Evolutionary conservation across 2,113 vertebrate genomes (phyloP).

Genomic region (Picathartes gymnocephalus): DNA sequence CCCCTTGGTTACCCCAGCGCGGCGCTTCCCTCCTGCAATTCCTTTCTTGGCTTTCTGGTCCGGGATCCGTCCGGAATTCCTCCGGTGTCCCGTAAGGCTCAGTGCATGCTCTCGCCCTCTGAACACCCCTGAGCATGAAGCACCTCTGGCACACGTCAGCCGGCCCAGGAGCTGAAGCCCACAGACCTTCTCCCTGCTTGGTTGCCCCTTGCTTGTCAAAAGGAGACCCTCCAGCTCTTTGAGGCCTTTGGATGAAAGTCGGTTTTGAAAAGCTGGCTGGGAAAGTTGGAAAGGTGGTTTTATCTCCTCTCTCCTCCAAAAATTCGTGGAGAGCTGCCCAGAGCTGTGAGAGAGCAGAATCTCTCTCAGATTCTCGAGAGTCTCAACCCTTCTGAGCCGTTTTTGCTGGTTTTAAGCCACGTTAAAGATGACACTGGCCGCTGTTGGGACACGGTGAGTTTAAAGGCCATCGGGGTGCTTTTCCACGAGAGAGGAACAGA

Average conservation of each 20-base stretch:
- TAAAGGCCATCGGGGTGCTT: background rate
- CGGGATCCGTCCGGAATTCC: rapidly evolving
- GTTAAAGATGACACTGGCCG: background rate
- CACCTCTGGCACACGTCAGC: background rate
- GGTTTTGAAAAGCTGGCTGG: background rate
- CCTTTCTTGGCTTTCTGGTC: background rate
- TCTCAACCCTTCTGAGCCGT: background rate
- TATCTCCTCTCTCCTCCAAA: background rate
- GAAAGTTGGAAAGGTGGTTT: background rate
- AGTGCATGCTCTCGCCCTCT: background rate
- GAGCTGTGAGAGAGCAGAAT: background rate
- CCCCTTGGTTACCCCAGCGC: background rate
- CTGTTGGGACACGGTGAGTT: background rate
- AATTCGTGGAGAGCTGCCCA: background rate
- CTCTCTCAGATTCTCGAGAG: background rate
- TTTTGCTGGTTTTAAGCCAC: background rate
- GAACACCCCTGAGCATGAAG: background rate
- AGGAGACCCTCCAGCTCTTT: background rate
- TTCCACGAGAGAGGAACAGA: background rate
- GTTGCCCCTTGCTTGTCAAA: background rate
- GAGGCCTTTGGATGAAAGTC: background rate
- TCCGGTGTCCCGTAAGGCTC: background rate
- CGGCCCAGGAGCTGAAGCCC: background rate
- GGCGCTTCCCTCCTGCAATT: background rate
- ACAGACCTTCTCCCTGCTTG: background rate